These are phyloP conservation scores for Enteromius radiatus DNA, from an alignment of 2,797 vertebrate genomes.

Conservation along the genomic window DNA sequence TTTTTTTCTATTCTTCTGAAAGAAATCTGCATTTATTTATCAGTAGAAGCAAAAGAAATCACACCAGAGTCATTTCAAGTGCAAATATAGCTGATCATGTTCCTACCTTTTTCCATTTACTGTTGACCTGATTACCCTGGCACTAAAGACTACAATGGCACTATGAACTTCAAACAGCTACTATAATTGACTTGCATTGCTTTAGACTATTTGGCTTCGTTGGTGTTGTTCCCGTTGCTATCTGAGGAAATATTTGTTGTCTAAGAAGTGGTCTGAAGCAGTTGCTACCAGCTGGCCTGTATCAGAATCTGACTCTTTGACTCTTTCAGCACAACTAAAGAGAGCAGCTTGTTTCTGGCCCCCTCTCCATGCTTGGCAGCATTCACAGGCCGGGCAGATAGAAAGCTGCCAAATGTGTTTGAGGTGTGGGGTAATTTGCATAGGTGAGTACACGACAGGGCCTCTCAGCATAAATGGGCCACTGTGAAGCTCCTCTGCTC, in stretches of 20 bases:
- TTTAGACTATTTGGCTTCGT: background rate
- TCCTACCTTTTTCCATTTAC: background rate
- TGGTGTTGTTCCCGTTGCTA: constrained; percentile 3
- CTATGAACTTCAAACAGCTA: background rate
- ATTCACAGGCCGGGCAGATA: constrained; percentile 29
- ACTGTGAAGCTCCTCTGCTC: constrained; percentile 68
- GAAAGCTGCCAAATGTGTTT: constrained; percentile 62
- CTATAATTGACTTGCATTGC: background rate
- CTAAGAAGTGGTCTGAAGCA: constrained; percentile 22
- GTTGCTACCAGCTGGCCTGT: constrained; percentile 31
- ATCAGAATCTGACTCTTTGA: constrained; percentile 34
- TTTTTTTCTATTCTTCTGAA: background rate
- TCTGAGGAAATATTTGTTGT: constrained; percentile 34
- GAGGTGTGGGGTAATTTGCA: constrained; percentile 73
- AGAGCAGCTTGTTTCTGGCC: constrained; percentile 43
- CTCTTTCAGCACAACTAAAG: constrained; percentile 31
- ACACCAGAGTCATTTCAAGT: background rate
- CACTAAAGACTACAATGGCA: background rate
- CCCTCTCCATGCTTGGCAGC: constrained; percentile 40
- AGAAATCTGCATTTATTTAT: background rate
- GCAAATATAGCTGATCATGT: background rate
- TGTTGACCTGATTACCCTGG: background rate
- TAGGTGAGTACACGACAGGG: constrained; percentile 70
- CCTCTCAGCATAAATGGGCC: constrained; percentile 72
- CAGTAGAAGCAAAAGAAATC: background rate